Percentiles rank a stretch among this genome's conserved stretches.
Evolutionary conservation across 2,113 vertebrate genomes (phyloP).

Genomic region (Nymphicus hollandicus): DNA sequence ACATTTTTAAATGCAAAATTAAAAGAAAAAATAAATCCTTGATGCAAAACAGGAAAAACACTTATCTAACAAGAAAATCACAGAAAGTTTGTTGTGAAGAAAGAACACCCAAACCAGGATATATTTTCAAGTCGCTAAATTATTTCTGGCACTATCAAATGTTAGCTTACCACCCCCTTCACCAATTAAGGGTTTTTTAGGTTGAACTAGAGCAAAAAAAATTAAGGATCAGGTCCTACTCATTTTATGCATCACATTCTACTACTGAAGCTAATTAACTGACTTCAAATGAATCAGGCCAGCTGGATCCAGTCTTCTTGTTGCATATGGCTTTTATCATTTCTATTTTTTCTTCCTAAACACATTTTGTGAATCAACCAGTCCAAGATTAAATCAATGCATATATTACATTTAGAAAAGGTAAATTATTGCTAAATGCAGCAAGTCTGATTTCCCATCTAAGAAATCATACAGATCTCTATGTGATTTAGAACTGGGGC

Average conservation of each 20-base stretch:
- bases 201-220: neutral
- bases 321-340: neutral
- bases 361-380: neutral
- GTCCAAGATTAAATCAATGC: neutral
- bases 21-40: neutral
- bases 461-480: slow-evolving; percentile 20
- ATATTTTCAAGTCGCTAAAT: neutral
- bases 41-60: neutral
- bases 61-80: neutral
- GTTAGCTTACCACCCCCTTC: neutral
- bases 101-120: neutral
- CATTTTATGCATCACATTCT: neutral
- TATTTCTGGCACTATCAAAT: neutral
- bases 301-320: slow-evolving; percentile 3
- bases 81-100: neutral
- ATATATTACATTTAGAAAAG: slow-evolving; percentile 17
- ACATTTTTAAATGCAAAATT: slow-evolving; percentile 16
- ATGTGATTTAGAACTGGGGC: slow-evolving; percentile 23
- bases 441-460: neutral
- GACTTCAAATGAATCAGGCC: neutral
- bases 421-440: slow-evolving; percentile 22
- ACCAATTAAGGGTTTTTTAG: neutral
- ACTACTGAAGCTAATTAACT: slow-evolving; percentile 7
- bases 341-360: slow-evolving; percentile 1
- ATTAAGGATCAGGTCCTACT: neutral